These are phyloP conservation scores for Homalodisca vitripennis DNA, from an alignment of 1,140 invertebrate genomes.

Conservation along the genomic window DNA sequence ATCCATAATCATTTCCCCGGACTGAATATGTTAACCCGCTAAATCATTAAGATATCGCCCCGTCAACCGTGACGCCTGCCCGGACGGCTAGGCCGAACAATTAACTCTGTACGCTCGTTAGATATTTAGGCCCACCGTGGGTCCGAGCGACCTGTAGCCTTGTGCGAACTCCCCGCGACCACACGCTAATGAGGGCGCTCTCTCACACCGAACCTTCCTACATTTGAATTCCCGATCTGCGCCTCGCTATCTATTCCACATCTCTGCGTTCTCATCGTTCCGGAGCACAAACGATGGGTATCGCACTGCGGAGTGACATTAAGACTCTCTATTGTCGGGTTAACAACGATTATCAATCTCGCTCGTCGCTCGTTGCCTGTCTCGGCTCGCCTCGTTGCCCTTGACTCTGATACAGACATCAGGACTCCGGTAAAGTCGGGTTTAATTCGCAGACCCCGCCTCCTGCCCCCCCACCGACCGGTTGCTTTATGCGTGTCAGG, in stretches of 20 bases:
- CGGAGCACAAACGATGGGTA: neutral
- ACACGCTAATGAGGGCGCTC: neutral
- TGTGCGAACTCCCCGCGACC: neutral
- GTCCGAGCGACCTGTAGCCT: too few relatives aligned
- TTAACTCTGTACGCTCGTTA: neutral
- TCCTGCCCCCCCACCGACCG: too few relatives aligned
- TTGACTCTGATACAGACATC: neutral
- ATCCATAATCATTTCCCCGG: slow-evolving; percentile 21
- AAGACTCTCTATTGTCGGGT: slow-evolving; percentile 6
- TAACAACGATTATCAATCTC: slow-evolving; percentile 20
- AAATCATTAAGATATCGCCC: slow-evolving; percentile 21
- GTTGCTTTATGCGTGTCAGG: too few relatives aligned
- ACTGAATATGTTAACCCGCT: slow-evolving; percentile 14
- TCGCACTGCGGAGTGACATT: slow-evolving; percentile 11
- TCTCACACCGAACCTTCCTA: neutral
- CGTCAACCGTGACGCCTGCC: neutral
- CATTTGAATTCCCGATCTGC: neutral
- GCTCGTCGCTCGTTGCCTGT: slow-evolving; percentile 1
- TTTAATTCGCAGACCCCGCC: neutral
- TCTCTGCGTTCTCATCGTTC: slow-evolving; percentile 2
- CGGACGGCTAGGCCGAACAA: too few relatives aligned
- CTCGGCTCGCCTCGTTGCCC: neutral
- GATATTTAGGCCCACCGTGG: neutral
- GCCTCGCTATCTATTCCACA: neutral
- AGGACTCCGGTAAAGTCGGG: neutral